Percentiles rank a stretch among this genome's conserved stretches.
Conservation (phyloP, 1,140 invertebrate species). For the Acromyrmex heyeri region DNA sequence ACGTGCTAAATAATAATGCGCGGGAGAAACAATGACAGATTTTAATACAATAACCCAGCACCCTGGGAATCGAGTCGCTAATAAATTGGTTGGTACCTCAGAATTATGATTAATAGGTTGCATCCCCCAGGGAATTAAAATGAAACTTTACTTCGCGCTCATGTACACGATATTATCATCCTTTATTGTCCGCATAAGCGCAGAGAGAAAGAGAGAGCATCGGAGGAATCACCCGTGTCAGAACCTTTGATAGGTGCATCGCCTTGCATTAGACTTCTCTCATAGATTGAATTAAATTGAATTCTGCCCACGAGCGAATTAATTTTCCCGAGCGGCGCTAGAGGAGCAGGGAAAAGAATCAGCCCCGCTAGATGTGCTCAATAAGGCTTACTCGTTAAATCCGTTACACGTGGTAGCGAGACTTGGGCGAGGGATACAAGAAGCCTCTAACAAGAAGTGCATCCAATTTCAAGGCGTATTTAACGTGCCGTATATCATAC, state of each 20-base stretch:
- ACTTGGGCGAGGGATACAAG: conserved; percentile 30
- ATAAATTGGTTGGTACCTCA: conserved; percentile 69
- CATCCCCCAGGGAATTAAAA: conserved; percentile 69
- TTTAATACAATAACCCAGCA: conserved; percentile 67
- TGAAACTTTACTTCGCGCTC: conserved; percentile 58
- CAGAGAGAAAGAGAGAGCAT: background rate
- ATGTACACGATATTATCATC: conserved; percentile 57
- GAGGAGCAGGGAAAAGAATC: conserved; percentile 48
- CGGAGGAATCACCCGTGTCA: conserved; percentile 52
- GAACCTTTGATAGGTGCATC: conserved; percentile 65
- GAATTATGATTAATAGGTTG: conserved; percentile 74
- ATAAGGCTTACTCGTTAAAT: conserved; percentile 55
- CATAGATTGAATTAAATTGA: conserved; percentile 67
- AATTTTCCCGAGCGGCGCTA: conserved; percentile 54
- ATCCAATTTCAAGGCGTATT: conserved; percentile 65
- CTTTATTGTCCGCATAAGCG: conserved; percentile 47
- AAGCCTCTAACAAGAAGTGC: conserved; percentile 58
- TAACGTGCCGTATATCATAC: conserved; percentile 61
- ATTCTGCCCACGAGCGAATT: conserved; percentile 66
- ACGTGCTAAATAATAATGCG: conserved; percentile 11
- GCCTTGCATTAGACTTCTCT: conserved; percentile 60
- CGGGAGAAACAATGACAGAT: conserved; percentile 52
- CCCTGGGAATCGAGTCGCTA: conserved; percentile 61
- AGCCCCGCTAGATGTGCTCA: background rate
- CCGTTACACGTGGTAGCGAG: conserved; percentile 35